Evolutionary conservation across 2,888 invertebrate genomes (phyloP), one percentile per base, ranked within the genome.

Genomic region (Tanypteryx hageni): DNA sequence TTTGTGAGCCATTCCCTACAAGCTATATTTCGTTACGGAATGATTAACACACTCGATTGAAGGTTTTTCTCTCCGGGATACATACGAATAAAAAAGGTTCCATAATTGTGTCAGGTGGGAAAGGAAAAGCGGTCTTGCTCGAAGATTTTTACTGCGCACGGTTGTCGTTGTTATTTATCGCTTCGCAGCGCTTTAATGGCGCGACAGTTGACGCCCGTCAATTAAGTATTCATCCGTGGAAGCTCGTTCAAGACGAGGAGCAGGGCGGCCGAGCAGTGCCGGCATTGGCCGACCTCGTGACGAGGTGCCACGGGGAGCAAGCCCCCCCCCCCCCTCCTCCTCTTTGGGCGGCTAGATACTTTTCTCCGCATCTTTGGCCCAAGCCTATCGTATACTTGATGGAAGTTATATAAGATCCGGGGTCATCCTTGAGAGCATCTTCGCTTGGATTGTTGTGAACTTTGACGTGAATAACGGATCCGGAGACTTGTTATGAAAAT

Each of bases 381-480:
- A 44, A 5, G 5, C 44, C 44, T 44, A 44, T 44, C 44, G 44
- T 5, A 5, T 44, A n/a, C 68, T n/a, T n/a, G 68, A 68, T 68
- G 18, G 68, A 68, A 18, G 68, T 68, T 68, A n/a, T 68, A 68
- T 22, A 68, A 68, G 68, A 68, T 68, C 68, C 22, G 22, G 68
- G 68, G 68, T 68, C 68, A 68, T 68, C 68, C 68, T n/a, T 18
- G 68, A 68, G 68, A 10, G 68, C 9, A 68, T 18, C n/a, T 68
- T 68, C 18, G 68, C 22, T 68, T 64, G n/a, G 64, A 16, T n/a
- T 68, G n/a, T 0, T 10, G n/a, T 68, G 86, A 58, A n/a, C 86
- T 11, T 59, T 58, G 13, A 85, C 18, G 85, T 27, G 58, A 11
- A 31, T 61, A 86, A 61, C 86, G 86, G 86, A 86, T 61, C 61